phyloP scores from a whole-genome alignment of 2,797 vertebrate genomes.

The Macroramphosus scolopax region DNA sequence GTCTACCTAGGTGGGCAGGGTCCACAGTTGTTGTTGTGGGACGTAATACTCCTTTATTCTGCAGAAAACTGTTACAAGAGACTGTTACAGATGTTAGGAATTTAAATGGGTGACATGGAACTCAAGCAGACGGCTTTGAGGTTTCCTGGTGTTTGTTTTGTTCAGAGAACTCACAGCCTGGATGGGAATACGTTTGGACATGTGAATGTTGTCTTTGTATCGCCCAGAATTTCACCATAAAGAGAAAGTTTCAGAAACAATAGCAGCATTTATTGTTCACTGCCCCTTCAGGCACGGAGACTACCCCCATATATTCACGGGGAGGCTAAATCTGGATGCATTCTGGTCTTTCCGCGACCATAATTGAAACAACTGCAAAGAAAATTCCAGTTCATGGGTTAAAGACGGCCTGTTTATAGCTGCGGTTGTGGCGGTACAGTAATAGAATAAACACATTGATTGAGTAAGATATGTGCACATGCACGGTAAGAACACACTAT shows the following conservation, averaged over 20 bases:
- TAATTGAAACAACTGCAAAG: constrained; percentile 16
- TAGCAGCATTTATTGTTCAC: constrained; percentile 16
- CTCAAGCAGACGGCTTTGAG: not conserved
- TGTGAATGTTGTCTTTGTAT: constrained; percentile 6
- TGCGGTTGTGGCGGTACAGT: not conserved
- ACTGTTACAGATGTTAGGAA: not conserved
- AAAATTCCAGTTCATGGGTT: constrained; percentile 4
- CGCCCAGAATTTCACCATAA: not conserved
- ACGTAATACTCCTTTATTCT: no score
- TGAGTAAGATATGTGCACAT: no score
- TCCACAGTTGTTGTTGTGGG: not conserved
- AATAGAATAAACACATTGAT: not conserved
- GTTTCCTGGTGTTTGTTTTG: not conserved
- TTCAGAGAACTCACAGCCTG: not conserved
- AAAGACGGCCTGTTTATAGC: not conserved
- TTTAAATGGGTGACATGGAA: not conserved
- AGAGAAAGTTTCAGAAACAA: constrained; percentile 3
- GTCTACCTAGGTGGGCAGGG: constrained; percentile 21
- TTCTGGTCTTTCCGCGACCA: constrained; percentile 5
- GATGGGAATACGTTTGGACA: not conserved
- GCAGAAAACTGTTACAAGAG: no score
- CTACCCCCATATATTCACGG: constrained; percentile 5
- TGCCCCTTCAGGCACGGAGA: not conserved
- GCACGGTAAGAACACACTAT: no score
- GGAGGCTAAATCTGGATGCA: constrained; percentile 12